Percentiles rank a stretch among this genome's conserved stretches.
Conservation (phyloP, 2,113 vertebrate genomes). For the Desmodus rotundus region DNA sequence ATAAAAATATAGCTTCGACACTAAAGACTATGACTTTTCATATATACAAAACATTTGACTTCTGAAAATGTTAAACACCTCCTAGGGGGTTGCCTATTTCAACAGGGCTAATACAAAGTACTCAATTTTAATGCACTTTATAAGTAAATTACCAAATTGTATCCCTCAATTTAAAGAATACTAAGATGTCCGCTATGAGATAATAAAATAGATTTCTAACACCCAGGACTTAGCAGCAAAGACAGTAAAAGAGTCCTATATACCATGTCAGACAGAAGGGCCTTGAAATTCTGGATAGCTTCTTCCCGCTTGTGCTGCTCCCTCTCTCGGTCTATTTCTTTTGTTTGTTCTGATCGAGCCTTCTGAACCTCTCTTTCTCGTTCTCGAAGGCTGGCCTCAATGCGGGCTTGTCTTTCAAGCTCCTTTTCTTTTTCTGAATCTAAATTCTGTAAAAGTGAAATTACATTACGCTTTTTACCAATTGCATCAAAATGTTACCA, state of each 20-base stretch:
- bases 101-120: background rate
- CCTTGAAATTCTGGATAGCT: slow-evolving; percentile 97
- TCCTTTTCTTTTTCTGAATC: slow-evolving; percentile 97
- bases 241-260: background rate
- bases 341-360: slow-evolving; percentile 98
- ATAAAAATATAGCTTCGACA: background rate
- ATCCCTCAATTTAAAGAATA: background rate
- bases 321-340: slow-evolving; percentile 96
- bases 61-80: background rate
- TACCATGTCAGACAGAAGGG: slow-evolving; percentile 98
- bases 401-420: slow-evolving; percentile 95
- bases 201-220: background rate
- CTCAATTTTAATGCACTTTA: background rate
- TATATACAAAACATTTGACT: background rate
- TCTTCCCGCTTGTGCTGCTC: slow-evolving; percentile 99
- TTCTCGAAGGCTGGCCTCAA: slow-evolving; percentile 96
- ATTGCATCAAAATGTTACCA: background rate
- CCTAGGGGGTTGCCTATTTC: background rate
- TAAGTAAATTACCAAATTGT: slow-evolving; percentile 20
- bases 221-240: background rate
- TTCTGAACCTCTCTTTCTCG: slow-evolving; percentile 97
- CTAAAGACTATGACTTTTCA: background rate
- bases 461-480: background rate
- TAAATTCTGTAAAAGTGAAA: slow-evolving; percentile 83
- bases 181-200: background rate